phyloP scores from a whole-genome alignment of 2,797 vertebrate species.

The Gambusia yucatana region DNA sequence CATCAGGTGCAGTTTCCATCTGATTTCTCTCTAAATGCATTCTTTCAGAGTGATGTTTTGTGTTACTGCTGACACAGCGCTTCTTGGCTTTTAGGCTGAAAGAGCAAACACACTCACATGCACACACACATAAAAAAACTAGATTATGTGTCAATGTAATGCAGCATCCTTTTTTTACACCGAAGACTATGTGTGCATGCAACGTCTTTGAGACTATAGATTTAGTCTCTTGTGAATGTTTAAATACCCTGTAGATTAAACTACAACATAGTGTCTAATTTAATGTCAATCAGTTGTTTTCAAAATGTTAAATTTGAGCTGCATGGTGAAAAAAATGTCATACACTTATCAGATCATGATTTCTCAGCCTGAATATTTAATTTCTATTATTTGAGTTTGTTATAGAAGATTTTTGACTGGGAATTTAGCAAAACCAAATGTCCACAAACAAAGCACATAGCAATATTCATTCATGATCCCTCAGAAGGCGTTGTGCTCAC shows the following conservation, averaged over 20 bases:
- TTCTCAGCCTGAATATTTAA: not conserved
- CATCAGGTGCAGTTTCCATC: constrained; percentile 18
- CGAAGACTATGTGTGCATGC: not conserved
- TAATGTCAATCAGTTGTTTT: not conserved
- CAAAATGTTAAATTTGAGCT: not conserved
- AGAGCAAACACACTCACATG: constrained; percentile 15
- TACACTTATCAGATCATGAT: not conserved
- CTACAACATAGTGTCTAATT: not conserved
- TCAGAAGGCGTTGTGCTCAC: constrained; percentile 5
- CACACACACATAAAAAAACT: constrained; percentile 20
- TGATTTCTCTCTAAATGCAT: constrained; percentile 27
- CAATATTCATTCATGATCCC: constrained; percentile 16
- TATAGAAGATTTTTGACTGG: not conserved
- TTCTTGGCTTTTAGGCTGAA: constrained; percentile 18
- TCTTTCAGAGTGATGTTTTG: constrained; percentile 31
- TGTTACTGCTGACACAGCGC: constrained; percentile 49
- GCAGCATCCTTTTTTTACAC: constrained; percentile 10
- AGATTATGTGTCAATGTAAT: constrained; percentile 43
- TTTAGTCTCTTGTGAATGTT: not conserved
- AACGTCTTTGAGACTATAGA: not conserved
- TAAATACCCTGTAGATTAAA: not conserved
- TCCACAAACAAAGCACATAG: not conserved
- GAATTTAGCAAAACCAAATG: constrained; percentile 8
- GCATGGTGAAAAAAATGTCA: not conserved
- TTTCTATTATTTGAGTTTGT: not conserved